A percentile compares a stretch with the other conserved stretches of the same genome.
Evolutionary conservation across 2,888 invertebrate species (phyloP).

Genomic region (Acleris holmiana): DNA sequence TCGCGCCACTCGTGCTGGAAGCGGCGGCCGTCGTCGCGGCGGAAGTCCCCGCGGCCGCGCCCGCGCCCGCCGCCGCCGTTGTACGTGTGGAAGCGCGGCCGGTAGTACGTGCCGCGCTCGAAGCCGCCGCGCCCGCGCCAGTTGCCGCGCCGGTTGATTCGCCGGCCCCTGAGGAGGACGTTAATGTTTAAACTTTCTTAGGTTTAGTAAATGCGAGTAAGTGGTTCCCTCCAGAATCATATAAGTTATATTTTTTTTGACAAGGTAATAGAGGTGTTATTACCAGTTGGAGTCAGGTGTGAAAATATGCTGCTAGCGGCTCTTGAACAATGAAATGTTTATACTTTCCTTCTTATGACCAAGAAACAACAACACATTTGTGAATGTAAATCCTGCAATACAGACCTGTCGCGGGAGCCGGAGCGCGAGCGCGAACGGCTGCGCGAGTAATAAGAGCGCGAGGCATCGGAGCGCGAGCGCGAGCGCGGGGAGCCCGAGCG

Average conservation of each 20-base stretch:
- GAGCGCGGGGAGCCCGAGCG: constrained; percentile 78
- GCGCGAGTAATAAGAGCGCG: constrained; percentile 83
- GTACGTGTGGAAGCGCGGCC: constrained; percentile 89
- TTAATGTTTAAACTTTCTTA: neutral
- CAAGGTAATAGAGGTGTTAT: too few species aligned
- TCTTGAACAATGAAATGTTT: too few species aligned
- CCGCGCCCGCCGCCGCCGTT: constrained; percentile 84
- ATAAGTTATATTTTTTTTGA: too few species aligned
- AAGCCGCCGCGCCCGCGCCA: constrained; percentile 85
- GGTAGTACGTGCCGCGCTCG: constrained; percentile 91
- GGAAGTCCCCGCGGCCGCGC: constrained; percentile 72
- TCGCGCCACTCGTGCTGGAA: constrained; percentile 65
- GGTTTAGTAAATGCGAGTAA: too few species aligned
- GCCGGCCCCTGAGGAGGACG: constrained; percentile 56
- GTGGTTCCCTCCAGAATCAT: too few species aligned
- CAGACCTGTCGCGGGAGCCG: constrained; percentile 79
- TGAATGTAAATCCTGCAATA: neutral
- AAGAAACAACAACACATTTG: too few species aligned
- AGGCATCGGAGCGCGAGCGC: constrained; percentile 86
- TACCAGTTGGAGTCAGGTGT: too few species aligned
- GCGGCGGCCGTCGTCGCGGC: constrained; percentile 65
- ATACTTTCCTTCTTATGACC: too few species aligned
- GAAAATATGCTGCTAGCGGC: too few species aligned
- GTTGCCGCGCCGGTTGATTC: constrained; percentile 71
- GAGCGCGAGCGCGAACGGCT: constrained; percentile 85